Evolutionary conservation across 2,888 invertebrate species (phyloP).

Genomic region (Didymodactylos carnosus): DNA sequence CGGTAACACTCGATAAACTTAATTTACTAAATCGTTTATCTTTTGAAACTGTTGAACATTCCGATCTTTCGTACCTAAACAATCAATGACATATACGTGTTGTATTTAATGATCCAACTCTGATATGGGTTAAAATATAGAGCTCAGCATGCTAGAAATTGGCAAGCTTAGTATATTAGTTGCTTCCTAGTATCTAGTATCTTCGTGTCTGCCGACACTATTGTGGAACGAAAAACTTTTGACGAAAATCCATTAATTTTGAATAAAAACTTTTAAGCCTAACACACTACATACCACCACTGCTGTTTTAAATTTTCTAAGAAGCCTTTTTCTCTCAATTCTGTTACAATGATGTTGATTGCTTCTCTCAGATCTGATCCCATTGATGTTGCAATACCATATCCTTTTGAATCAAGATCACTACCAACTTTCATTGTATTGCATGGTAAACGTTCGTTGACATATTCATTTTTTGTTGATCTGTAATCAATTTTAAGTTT

Average conservation of each 20-base stretch:
- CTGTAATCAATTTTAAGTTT: neutral
- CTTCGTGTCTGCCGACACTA: no score
- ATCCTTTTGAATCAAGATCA: conserved; percentile 58
- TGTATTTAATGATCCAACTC: no score
- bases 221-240: no score
- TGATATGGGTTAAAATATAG: no score
- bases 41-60: neutral
- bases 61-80: neutral
- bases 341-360: conserved; percentile 72
- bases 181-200: no score
- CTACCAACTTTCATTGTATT: conserved; percentile 54
- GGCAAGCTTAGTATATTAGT: no score
- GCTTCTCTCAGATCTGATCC: conserved; percentile 68
- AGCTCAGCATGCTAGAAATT: no score
- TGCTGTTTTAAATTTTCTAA: conserved; percentile 69
- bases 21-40: conserved; percentile 33
- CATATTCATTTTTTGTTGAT: conserved; percentile 51
- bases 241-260: no score
- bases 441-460: conserved; percentile 69
- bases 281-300: conserved; percentile 79
- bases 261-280: no score
- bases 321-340: conserved; percentile 72
- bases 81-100: neutral
- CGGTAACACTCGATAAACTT: conserved; percentile 85
- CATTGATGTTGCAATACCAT: conserved; percentile 76